Evolutionary conservation across 2,797 vertebrate species (phyloP).

Genomic region (Acrossocheilus fasciatus): DNA sequence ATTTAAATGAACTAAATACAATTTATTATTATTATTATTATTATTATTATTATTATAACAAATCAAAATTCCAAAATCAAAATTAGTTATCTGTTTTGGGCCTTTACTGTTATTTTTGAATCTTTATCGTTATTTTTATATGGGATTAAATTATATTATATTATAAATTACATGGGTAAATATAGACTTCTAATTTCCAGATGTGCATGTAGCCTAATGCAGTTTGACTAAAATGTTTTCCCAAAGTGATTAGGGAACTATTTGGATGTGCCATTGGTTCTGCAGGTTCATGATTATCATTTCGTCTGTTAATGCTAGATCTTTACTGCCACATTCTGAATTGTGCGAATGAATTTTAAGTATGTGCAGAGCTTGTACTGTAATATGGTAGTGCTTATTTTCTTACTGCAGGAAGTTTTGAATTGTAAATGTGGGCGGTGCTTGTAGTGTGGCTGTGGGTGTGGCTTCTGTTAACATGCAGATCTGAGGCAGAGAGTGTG

Average conservation of each 20-base stretch:
- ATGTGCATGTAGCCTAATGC: background rate
- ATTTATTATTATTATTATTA: background rate
- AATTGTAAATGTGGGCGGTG: background rate
- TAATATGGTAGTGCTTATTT: background rate
- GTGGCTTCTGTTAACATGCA: conserved; percentile 40
- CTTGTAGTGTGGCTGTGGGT: background rate
- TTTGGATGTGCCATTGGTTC: background rate
- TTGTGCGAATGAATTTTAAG: background rate
- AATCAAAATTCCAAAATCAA: background rate
- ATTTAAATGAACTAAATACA: background rate
- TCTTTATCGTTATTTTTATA: background rate
- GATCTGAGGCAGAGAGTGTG: conserved; percentile 27
- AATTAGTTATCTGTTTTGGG: background rate
- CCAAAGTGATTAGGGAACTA: background rate
- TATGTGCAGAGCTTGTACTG: background rate
- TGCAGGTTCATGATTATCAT: background rate
- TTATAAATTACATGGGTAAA: background rate
- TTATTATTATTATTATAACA: background rate
- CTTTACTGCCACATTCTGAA: background rate
- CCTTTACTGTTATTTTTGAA: background rate
- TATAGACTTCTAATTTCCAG: background rate
- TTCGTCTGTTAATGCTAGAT: background rate
- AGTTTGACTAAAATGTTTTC: background rate
- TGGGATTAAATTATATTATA: background rate
- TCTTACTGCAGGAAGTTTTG: background rate